These are phyloP conservation scores for Drosophila pallidifrons DNA, from an alignment of 1,140 invertebrate species.

Conservation along the genomic window DNA sequence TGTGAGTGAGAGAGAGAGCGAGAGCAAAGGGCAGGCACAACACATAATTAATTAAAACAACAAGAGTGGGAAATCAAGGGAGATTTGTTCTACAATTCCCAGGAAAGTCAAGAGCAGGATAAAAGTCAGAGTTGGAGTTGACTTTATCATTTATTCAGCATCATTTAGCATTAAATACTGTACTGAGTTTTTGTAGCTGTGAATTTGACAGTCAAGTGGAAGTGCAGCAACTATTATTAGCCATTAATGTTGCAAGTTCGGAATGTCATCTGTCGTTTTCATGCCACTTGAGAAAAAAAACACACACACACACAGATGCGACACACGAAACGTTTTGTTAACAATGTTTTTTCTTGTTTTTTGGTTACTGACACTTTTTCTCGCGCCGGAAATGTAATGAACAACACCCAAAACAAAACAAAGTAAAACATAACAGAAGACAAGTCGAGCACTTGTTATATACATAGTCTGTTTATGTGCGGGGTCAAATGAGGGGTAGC, in stretches of 20 bases:
- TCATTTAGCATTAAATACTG: too few species aligned
- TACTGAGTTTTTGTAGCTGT: too few species aligned
- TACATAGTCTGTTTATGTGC: background rate
- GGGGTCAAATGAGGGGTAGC: too few species aligned
- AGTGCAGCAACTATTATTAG: background rate
- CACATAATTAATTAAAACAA: conserved; percentile 25
- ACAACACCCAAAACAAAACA: conserved; percentile 20
- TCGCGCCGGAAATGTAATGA: conserved; percentile 36
- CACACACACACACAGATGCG: too few species aligned
- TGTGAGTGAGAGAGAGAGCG: background rate
- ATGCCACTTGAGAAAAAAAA: background rate
- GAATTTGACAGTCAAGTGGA: too few species aligned
- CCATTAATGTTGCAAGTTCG: background rate
- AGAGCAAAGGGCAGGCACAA: background rate
- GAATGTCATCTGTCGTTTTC: background rate
- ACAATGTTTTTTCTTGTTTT: background rate
- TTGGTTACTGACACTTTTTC: background rate
- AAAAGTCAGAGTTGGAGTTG: too few species aligned
- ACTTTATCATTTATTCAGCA: too few species aligned
- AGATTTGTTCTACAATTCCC: too few species aligned
- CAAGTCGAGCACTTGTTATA: conserved; percentile 26
- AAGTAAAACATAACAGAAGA: background rate
- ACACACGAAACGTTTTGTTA: background rate
- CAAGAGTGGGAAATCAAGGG: too few species aligned
- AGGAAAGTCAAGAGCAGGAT: too few species aligned